Evolutionary conservation across 2,888 invertebrate genomes (phyloP), one percentile per base, ranked within the genome.

Genomic region (Chymomyza caudatula): DNA sequence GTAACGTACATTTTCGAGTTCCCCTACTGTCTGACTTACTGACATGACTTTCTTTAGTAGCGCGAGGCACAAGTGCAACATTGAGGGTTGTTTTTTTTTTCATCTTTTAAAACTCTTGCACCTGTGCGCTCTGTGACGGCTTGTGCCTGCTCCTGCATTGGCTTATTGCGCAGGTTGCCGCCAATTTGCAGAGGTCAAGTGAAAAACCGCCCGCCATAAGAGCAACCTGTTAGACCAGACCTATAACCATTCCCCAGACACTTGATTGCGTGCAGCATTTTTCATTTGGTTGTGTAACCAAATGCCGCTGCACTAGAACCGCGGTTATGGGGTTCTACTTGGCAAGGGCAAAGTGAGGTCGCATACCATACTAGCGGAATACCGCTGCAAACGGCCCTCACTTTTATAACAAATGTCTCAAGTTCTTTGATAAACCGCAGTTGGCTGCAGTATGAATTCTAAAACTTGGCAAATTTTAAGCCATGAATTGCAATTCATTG

Each of bases 51-150:
- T 23, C 22, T 5, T 4, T 11, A 13, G 11, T 43, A 15, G 47
- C 17, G 47, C 47, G 8, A 15, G 15, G 15, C 8, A 47, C 47
- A 19, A 47, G 47, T 47, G 19, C 17, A 62, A 65, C 69, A 1
- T 67, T 66, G 71, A 67, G 86, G 80, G 80, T 77, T 84, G 84
- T 63, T 80, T 74, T 63, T 15, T 25, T 25, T 25, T 4, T 25
- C 5, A 4, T 25, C 5, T 25, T 25, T 25, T 25, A 25, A 60
- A 4, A 29, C 17, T 11, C 6, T 11, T 72, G 72, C 77, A 77
- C 77, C 74, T 73, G 69, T 20, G 51, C 19, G 5, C 3, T 13
- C 8, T 6, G 22, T 8, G 13, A 20, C 20, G 17, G 17, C 51
- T 51, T 22, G 6, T 5, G 22, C 67, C 23, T 54, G 22, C 15